phyloP scores from a whole-genome alignment of 2,888 invertebrate genomes.

The Drosophila glabriapex region DNA sequence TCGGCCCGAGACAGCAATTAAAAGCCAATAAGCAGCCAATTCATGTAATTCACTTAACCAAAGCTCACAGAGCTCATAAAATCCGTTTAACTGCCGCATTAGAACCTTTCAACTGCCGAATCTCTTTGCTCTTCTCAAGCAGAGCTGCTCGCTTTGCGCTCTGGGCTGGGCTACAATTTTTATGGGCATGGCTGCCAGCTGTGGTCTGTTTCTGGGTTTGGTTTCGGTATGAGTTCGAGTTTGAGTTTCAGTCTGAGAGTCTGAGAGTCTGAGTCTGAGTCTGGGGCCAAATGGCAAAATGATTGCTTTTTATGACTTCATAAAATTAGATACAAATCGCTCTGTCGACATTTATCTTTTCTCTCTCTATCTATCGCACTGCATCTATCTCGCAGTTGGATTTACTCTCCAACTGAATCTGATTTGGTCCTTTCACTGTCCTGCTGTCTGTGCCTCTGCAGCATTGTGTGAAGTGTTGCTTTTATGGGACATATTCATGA shows the following conservation, averaged over 20 bases:
- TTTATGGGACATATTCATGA: conserved; percentile 60
- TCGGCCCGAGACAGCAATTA: conserved; percentile 61
- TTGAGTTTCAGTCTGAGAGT: conserved; percentile 7
- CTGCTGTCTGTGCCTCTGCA: neutral
- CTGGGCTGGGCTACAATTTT: conserved; percentile 53
- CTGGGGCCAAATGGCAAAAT: conserved; percentile 82
- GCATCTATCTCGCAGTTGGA: neutral
- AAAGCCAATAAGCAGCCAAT: conserved; percentile 76
- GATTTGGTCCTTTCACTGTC: conserved; percentile 45
- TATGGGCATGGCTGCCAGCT: conserved; percentile 70
- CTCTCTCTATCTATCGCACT: conserved; percentile 4
- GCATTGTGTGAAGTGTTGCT: conserved; percentile 33
- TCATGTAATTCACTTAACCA: conserved; percentile 75
- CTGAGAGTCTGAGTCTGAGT: conserved; percentile 14
- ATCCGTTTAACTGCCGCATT: conserved; percentile 72
- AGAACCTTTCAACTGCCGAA: conserved; percentile 59
- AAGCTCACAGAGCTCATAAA: conserved; percentile 60
- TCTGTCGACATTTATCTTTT: conserved; percentile 81
- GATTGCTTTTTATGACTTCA: conserved; percentile 84
- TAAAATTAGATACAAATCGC: conserved; percentile 84
- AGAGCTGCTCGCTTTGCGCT: conserved; percentile 1
- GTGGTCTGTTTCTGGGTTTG: conserved; percentile 52
- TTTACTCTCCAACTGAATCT: conserved; percentile 21
- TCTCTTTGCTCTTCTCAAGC: conserved; percentile 21
- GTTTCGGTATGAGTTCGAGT: conserved; percentile 4